phyloP scores from a whole-genome alignment of 2,797 vertebrate genomes.

The Ara ararauna region DNA sequence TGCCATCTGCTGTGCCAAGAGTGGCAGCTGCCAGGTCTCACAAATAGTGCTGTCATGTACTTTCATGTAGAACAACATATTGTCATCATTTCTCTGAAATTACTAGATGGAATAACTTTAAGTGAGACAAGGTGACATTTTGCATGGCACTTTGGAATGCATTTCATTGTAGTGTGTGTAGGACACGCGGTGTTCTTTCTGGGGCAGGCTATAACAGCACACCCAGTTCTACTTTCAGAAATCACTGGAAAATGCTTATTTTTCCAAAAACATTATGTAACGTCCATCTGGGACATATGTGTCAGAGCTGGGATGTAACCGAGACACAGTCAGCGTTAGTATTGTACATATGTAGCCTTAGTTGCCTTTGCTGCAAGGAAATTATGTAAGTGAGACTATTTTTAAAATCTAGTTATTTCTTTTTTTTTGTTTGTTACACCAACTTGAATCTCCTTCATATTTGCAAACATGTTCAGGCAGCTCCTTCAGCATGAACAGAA shows the following conservation, averaged over 20 bases:
- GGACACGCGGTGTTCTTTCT: slow-evolving; percentile 17
- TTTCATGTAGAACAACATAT: slow-evolving; percentile 61
- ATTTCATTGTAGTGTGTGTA: not conserved
- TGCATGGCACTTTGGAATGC: slow-evolving; percentile 2
- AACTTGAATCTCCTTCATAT: not conserved
- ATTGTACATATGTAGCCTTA: not conserved
- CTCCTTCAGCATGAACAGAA: not conserved
- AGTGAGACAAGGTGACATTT: slow-evolving; percentile 50
- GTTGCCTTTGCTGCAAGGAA: slow-evolving; percentile 21
- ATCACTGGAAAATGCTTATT: slow-evolving; percentile 1
- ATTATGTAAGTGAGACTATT: not conserved
- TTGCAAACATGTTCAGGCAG: not conserved
- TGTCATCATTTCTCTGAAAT: slow-evolving; percentile 61
- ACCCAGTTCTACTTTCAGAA: slow-evolving; percentile 17
- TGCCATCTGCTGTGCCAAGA: slow-evolving; percentile 70
- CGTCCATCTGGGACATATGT: not conserved
- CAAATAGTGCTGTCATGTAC: slow-evolving; percentile 63
- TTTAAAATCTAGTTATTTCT: not conserved
- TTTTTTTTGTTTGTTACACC: not conserved
- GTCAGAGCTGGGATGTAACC: not conserved
- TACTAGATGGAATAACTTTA: slow-evolving; percentile 56
- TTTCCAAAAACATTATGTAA: slow-evolving; percentile 17
- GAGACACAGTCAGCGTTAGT: not conserved
- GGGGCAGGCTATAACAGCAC: not conserved
- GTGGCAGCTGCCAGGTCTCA: slow-evolving; percentile 73